Evolutionary conservation across 2,797 vertebrate genomes (phyloP).

Genomic region (Halcyon badia): DNA sequence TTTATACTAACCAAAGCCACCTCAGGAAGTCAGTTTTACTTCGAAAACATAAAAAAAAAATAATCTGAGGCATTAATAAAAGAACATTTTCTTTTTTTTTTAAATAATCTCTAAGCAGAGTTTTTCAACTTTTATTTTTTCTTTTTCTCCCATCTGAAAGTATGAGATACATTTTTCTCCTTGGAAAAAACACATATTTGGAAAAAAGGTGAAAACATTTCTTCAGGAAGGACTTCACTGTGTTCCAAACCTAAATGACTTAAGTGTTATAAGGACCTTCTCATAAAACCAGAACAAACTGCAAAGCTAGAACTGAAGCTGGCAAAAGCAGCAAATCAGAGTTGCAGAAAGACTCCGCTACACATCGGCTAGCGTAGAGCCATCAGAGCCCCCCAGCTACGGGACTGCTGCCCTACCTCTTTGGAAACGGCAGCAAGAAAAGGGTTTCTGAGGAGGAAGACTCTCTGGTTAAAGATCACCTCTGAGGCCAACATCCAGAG

Average conservation of each 20-base stretch:
- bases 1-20: not conserved
- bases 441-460: not conserved
- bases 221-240: not conserved
- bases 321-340: not conserved
- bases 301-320: not conserved
- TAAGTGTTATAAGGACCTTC: not conserved
- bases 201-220: not conserved
- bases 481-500: not conserved
- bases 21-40: not conserved
- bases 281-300: not conserved
- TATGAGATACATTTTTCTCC: not conserved
- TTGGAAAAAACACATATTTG: not conserved
- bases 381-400: not conserved
- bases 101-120: not conserved
- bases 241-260: not conserved
- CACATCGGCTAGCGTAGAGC: rapidly evolving
- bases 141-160: not conserved
- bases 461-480: not conserved
- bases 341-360: not conserved
- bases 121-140: not conserved
- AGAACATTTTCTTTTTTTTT: not conserved
- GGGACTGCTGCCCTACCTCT: not conserved
- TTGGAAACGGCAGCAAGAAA: not conserved
- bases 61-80: not conserved
- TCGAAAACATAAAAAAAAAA: not conserved